Evolutionary conservation across 2,797 vertebrate genomes (phyloP), one percentile per base, ranked within the genome.

Genomic region (Merluccius polli): DNA sequence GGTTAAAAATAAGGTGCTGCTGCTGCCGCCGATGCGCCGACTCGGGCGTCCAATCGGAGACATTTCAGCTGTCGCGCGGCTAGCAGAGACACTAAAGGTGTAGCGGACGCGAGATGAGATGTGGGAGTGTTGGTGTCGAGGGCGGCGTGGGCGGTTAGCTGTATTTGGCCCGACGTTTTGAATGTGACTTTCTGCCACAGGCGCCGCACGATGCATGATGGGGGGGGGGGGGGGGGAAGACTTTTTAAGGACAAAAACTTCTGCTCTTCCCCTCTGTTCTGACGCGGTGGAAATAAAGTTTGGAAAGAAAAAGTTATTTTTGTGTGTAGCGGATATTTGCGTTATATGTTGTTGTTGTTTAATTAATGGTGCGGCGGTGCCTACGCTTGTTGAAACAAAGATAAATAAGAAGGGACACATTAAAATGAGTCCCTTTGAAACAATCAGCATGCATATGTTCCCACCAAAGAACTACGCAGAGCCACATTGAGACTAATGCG

Each of bases 1-100:
- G 82, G 84, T 79, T 84, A 86, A 84, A 88, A 88, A 88, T 87
- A 89, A 78, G 82, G 79, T 70, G 69, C 79, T 41, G 83, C 75
- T n/a, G 18, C 48, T 4, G 44, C 4, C 48, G 48, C 48, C 18
- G 21, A 1, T n/a, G 48, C 48, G 21, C 48, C 18, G 18, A n/a
- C 48, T 21, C 48, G 48, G 3, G 52, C 52, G 0, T 24, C n/a
- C n/a, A 2, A 27, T 24, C 52, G 52, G 67, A 69, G 67, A 69
- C 67, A 6, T 15, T 15, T 69, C 27, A 69, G 67, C 27, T 67
- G 63, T 30, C 63, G 63, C 24, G 63, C 24, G 63, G 63, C 10
- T 7, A 69, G 30, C n/a, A 16, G 30, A 31, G 18, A 63, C 52
- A 63, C 48, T 13, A 52, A 21, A 52, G 48, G n/a, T 24, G n/a